Conservation (phyloP, 2,113 vertebrate species). For the Takifugu flavidus region DNA sequence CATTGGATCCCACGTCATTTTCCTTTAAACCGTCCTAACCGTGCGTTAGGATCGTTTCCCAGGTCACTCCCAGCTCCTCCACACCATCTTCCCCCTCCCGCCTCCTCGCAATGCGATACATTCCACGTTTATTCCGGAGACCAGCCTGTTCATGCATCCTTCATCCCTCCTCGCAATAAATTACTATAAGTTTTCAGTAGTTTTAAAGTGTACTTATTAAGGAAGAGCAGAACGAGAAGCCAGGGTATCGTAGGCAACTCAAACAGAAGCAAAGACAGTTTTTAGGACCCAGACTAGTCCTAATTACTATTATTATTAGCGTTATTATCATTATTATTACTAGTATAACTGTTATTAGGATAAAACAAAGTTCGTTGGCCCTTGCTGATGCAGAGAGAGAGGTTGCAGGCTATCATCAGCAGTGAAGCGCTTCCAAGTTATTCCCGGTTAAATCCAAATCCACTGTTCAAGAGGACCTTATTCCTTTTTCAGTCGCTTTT, state of each 20-base stretch:
- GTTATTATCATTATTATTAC: slow-evolving; percentile 58
- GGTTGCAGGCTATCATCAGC: slow-evolving; percentile 29
- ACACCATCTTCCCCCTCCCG: too few relatives aligned
- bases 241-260: slow-evolving; percentile 55
- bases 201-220: slow-evolving; percentile 57
- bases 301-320: slow-evolving; percentile 51
- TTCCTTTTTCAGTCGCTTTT: slow-evolving; percentile 12
- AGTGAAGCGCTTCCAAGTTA: slow-evolving; percentile 17
- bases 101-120: too few relatives aligned
- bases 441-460: slow-evolving; percentile 23
- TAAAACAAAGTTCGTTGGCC: slow-evolving; percentile 68
- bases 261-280: slow-evolving; percentile 67
- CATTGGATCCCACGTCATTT: not conserved
- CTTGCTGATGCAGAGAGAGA: slow-evolving; percentile 59
- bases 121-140: not conserved
- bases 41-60: not conserved
- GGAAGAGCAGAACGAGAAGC: slow-evolving; percentile 72
- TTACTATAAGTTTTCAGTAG: slow-evolving; percentile 12
- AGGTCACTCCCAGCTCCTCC: not conserved
- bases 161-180: slow-evolving; percentile 14
- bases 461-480: not conserved
- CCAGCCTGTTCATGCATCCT: not conserved
- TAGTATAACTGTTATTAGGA: slow-evolving; percentile 61
- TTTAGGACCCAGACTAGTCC: slow-evolving; percentile 57
- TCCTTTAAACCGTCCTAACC: not conserved